Conservation (phyloP, 2,888 invertebrate genomes). For the Diaperis boleti region DNA sequence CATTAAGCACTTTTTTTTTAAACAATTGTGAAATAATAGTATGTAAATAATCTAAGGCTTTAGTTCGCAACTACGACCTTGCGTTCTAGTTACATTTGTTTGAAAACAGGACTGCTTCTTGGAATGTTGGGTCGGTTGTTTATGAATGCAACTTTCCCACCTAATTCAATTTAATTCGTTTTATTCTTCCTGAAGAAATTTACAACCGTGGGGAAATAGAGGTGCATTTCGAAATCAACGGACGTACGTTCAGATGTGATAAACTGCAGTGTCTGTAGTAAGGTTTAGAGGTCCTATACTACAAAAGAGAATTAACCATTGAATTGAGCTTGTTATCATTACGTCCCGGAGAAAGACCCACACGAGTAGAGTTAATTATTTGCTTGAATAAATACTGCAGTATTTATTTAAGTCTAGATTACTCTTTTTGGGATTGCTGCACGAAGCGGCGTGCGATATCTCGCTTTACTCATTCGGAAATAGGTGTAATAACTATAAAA, state of each 20-base stretch:
- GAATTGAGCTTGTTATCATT: constrained; percentile 1
- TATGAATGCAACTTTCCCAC: constrained; percentile 13
- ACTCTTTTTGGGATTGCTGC: constrained; percentile 20
- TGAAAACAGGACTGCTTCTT: constrained; percentile 27
- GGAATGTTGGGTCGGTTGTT: constrained; percentile 27
- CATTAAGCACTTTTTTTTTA: too few species aligned
- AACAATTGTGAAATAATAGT: constrained; percentile 20
- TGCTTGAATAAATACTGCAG: constrained; percentile 13
- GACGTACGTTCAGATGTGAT: neutral
- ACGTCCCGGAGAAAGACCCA: neutral
- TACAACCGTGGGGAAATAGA: constrained; percentile 2
- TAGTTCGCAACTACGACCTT: constrained; percentile 32
- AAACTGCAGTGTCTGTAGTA: neutral
- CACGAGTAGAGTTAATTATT: constrained; percentile 12
- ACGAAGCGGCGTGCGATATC: constrained; percentile 23
- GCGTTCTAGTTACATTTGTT: constrained; percentile 33
- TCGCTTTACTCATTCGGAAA: constrained; percentile 8
- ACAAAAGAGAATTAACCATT: constrained; percentile 1
- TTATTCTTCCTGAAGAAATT: constrained; percentile 1
- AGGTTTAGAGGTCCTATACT: neutral
- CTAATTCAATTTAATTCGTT: constrained; percentile 5
- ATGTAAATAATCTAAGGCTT: constrained; percentile 27
- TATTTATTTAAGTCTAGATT: constrained; percentile 15
- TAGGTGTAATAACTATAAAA: constrained; percentile 18
- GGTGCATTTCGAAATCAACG: neutral